A percentile compares a stretch with the other conserved stretches of the same genome.
phyloP scores from a whole-genome alignment of 2,888 invertebrate genomes.

The Diarsia mendica region DNA sequence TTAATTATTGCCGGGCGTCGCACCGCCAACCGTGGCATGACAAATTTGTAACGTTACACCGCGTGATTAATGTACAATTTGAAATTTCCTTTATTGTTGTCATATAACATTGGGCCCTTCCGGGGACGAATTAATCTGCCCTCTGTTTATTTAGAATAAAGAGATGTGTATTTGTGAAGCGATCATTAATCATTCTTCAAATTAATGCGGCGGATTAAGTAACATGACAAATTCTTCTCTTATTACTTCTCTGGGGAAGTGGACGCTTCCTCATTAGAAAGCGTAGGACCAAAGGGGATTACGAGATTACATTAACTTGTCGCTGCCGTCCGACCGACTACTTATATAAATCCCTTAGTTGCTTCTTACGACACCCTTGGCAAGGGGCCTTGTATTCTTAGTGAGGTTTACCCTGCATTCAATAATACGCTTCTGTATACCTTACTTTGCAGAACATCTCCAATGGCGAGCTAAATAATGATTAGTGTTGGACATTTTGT shows the following conservation, averaged over 20 bases:
- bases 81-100: slow-evolving; percentile 79
- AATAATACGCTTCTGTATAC: background rate
- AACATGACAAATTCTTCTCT: slow-evolving; percentile 35
- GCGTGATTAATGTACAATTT: slow-evolving; percentile 79
- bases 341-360: slow-evolving; percentile 58
- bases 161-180: slow-evolving; percentile 46
- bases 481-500: background rate
- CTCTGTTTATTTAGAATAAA: slow-evolving; percentile 51
- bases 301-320: slow-evolving; percentile 54
- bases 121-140: slow-evolving; percentile 63
- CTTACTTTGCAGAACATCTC: background rate
- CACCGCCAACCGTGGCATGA: slow-evolving; percentile 73
- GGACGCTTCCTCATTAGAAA: slow-evolving; percentile 48
- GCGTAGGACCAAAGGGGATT: slow-evolving; percentile 43
- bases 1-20: slow-evolving; percentile 77
- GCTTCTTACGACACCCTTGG: slow-evolving; percentile 43
- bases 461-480: background rate
- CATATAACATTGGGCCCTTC: slow-evolving; percentile 65
- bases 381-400: slow-evolving; percentile 19
- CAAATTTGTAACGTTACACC: slow-evolving; percentile 79
- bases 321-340: slow-evolving; percentile 39
- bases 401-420: slow-evolving; percentile 10
- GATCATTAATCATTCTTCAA: slow-evolving; percentile 47
- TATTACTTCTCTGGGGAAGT: slow-evolving; percentile 38
- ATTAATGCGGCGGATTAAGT: slow-evolving; percentile 42